Percentiles rank a stretch among this genome's conserved stretches.
phyloP scores from a whole-genome alignment of 2,888 invertebrate genomes.

The Aphidoletes aphidimyza region DNA sequence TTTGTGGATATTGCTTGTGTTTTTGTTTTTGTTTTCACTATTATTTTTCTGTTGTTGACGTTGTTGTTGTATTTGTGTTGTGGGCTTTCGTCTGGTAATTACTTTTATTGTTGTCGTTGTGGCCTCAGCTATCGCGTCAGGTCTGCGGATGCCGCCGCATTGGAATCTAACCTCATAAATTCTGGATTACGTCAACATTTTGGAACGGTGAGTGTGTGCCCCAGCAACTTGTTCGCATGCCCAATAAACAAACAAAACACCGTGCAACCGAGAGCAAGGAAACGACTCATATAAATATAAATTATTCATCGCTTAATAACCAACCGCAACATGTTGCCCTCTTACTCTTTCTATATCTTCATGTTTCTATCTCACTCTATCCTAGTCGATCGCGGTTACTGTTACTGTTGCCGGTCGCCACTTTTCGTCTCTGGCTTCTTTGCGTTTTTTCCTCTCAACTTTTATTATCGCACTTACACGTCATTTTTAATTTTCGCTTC shows the following conservation, averaged over 20 bases:
- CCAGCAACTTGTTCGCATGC: constrained; percentile 16
- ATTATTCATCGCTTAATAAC: constrained; percentile 43
- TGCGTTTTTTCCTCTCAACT: background rate
- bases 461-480: constrained; percentile 42
- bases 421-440: background rate
- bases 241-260: constrained; percentile 53
- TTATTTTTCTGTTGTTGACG: background rate
- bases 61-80: background rate
- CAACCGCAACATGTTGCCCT: background rate
- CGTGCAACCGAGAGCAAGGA: constrained; percentile 28
- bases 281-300: constrained; percentile 23
- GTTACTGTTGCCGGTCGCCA: no score
- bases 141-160: background rate
- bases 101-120: background rate
- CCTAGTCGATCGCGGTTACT: background rate
- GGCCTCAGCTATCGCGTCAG: background rate
- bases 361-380: background rate
- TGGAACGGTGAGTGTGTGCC: background rate
- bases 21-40: no score
- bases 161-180: constrained; percentile 53
- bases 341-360: background rate
- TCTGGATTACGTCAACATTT: constrained; percentile 24
- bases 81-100: no score
- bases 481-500: constrained; percentile 26
- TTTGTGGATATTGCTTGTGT: background rate